Evolutionary conservation across 2,888 invertebrate genomes (phyloP).

Genomic region (Meganola albula): DNA sequence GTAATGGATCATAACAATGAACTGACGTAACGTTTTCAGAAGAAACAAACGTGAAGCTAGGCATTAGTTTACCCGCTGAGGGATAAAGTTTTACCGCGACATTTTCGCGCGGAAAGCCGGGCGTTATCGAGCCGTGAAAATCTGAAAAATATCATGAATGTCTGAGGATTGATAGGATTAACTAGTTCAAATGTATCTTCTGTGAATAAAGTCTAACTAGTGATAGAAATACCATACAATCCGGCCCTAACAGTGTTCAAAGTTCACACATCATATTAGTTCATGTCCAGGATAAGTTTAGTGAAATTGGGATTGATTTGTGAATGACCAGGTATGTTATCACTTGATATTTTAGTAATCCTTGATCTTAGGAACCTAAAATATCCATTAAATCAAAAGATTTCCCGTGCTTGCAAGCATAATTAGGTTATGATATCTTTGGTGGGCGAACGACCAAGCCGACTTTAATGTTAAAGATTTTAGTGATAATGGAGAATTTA

Average conservation of each 20-base stretch:
- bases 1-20: constrained; percentile 30
- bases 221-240: constrained; percentile 37
- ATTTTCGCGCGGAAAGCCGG: constrained; percentile 79
- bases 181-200: constrained; percentile 38
- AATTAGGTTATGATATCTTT: constrained; percentile 72
- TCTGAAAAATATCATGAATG: constrained; percentile 57
- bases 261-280: constrained; percentile 43
- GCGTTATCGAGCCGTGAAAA: constrained; percentile 77
- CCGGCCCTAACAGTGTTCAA: constrained; percentile 37
- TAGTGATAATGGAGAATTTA: constrained; percentile 32
- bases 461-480: constrained; percentile 54
- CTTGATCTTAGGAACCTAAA: constrained; percentile 30
- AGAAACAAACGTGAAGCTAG: constrained; percentile 75
- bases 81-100: constrained; percentile 72
- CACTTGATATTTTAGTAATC: constrained; percentile 28
- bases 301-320: constrained; percentile 57
- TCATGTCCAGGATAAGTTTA: constrained; percentile 49
- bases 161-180: constrained; percentile 36
- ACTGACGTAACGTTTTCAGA: constrained; percentile 63
- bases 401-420: constrained; percentile 36
- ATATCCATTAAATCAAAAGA: constrained; percentile 14
- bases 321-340: constrained; percentile 73
- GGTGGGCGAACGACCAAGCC: constrained; percentile 71
- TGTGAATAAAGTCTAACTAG: constrained; percentile 34
- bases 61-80: constrained; percentile 44